Percentiles rank a stretch among this genome's conserved stretches.
phyloP scores from a whole-genome alignment of 2,113 vertebrate genomes.

The Greenwoodochromis staneri region DNA sequence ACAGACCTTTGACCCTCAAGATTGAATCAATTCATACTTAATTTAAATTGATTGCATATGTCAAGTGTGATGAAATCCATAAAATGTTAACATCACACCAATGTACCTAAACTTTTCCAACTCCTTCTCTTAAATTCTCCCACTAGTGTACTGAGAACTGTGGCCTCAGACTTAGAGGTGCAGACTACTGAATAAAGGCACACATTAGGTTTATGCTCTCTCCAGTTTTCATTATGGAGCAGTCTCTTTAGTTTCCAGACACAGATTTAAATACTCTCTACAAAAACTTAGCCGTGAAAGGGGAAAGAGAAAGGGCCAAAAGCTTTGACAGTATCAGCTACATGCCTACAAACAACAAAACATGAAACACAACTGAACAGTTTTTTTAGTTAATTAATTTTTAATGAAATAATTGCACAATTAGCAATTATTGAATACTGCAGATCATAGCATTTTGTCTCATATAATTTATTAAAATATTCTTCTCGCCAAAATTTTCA shows the following conservation, averaged over 20 bases:
- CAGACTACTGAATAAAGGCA: neutral
- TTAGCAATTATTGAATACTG: neutral
- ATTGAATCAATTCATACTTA: neutral
- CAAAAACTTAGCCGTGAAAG: neutral
- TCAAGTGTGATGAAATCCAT: neutral
- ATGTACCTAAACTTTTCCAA: no score
- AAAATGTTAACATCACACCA: neutral
- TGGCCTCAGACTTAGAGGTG: neutral
- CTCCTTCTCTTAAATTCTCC: neutral
- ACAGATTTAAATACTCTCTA: neutral
- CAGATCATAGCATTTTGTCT: neutral
- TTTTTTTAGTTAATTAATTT: neutral
- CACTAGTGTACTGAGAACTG: neutral
- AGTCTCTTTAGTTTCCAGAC: neutral
- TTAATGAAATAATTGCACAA: neutral
- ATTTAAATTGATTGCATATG: neutral
- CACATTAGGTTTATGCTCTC: neutral
- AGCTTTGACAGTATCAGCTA: neutral
- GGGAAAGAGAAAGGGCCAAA: neutral
- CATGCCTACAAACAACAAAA: neutral
- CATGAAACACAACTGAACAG: neutral
- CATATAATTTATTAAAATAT: neutral
- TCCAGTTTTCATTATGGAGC: neutral
- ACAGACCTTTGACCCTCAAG: neutral
- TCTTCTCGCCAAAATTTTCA: neutral